Conservation (phyloP, 2,888 invertebrate species). For the Aporophyla nigra region DNA sequence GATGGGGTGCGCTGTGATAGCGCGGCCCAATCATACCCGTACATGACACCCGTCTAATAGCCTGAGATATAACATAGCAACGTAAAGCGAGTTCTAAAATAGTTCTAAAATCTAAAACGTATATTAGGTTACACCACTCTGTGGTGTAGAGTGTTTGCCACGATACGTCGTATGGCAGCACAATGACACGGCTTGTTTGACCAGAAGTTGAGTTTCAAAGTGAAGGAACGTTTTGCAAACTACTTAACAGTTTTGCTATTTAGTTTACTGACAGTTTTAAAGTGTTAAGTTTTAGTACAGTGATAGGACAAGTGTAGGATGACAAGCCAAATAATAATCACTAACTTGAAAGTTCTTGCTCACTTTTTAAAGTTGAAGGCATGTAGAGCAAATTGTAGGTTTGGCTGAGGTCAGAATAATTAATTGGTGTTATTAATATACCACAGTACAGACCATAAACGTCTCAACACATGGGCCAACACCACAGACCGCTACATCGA, state of each 20-base stretch:
- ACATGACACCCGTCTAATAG: conserved; percentile 60
- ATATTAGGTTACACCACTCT: conserved; percentile 20
- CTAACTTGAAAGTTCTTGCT: background rate
- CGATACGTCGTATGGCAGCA: conserved; percentile 8
- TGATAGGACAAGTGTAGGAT: conserved; percentile 6
- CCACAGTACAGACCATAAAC: conserved; percentile 43
- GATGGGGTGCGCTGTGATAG: conserved; percentile 71
- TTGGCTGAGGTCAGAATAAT: conserved; percentile 23
- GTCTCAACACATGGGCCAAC: conserved; percentile 45
- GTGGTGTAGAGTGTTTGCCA: conserved; percentile 22
- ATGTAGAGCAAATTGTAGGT: background rate
- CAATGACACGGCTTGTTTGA: conserved; percentile 36
- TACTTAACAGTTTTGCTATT: conserved; percentile 33
- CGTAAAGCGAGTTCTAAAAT: conserved; percentile 23
- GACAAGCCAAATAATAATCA: background rate
- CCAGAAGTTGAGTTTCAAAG: conserved; percentile 28
- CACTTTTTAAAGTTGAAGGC: background rate
- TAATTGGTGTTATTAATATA: conserved; percentile 33
- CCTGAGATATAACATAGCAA: conserved; percentile 40
- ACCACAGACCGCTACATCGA: conserved; percentile 52
- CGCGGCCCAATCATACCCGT: conserved; percentile 69
- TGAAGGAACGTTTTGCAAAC: conserved; percentile 31
- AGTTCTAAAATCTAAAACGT: conserved; percentile 50
- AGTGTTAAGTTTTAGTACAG: conserved; percentile 26
- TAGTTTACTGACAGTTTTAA: conserved; percentile 39